These are phyloP conservation scores for Thelaira solivaga DNA, from an alignment of 2,888 invertebrate genomes.

Conservation along the genomic window DNA sequence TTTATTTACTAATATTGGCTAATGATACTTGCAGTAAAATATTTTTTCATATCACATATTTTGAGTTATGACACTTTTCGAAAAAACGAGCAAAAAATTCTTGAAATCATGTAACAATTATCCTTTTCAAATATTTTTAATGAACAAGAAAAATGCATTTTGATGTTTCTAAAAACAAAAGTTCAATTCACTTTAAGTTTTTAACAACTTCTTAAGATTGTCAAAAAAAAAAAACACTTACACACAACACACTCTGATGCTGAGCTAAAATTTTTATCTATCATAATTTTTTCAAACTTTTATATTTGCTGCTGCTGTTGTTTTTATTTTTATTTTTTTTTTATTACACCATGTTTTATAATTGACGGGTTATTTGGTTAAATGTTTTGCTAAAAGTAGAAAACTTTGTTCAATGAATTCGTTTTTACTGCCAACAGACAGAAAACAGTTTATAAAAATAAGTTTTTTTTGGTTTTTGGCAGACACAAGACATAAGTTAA, in stretches of 20 bases:
- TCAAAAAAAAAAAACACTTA: slow-evolving; percentile 29
- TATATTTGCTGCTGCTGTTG: slow-evolving; percentile 12
- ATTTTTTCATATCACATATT: no score
- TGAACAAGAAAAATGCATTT: slow-evolving; percentile 46
- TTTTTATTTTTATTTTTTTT: no score
- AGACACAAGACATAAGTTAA: slow-evolving; percentile 52
- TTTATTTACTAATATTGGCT: no score
- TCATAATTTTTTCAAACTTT: slow-evolving; percentile 1
- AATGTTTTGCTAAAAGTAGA: slow-evolving; percentile 54
- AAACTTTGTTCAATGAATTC: slow-evolving; percentile 47
- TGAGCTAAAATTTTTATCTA: slow-evolving; percentile 19
- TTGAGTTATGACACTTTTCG: no score
- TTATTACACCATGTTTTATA: slow-evolving; percentile 48
- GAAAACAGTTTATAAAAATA: slow-evolving; percentile 52
- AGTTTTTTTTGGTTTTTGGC: slow-evolving; percentile 25
- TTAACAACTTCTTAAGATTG: slow-evolving; percentile 48
- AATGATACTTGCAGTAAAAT: no score
- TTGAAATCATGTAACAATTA: no score
- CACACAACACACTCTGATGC: slow-evolving; percentile 26
- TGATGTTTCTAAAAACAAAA: slow-evolving; percentile 44
- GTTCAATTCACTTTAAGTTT: slow-evolving; percentile 52
- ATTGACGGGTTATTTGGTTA: slow-evolving; percentile 63
- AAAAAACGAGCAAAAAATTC: no score
- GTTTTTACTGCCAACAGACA: slow-evolving; percentile 53
- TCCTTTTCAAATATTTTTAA: background rate